These are phyloP conservation scores for Bombycilla garrulus DNA, from an alignment of 2,113 vertebrate genomes.

Conservation along the genomic window DNA sequence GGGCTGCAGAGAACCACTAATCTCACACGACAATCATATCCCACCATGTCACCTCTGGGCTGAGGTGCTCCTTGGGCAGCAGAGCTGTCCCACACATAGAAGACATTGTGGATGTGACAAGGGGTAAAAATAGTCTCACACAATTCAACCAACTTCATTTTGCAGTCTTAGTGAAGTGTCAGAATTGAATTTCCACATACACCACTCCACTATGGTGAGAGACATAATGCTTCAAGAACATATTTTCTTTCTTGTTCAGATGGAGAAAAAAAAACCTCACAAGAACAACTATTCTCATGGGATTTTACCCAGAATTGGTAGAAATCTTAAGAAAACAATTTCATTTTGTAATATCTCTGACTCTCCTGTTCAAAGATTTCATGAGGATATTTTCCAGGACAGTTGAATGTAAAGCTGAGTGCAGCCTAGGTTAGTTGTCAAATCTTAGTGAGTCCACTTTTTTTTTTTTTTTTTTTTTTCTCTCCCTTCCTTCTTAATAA, in stretches of 20 bases:
- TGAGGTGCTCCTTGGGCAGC: neutral
- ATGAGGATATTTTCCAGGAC: neutral
- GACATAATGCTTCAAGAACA: neutral
- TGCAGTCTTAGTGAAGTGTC: neutral
- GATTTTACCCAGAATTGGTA: neutral
- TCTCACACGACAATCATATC: fast-evolving
- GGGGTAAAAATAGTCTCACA: neutral
- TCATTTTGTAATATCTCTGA: neutral
- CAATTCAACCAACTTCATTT: neutral
- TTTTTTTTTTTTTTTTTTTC: neutral
- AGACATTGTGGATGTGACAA: neutral
- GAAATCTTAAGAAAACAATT: neutral
- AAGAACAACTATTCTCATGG: neutral
- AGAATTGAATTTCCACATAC: neutral
- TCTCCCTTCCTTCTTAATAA: neutral
- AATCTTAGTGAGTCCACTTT: neutral
- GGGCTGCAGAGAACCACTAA: neutral
- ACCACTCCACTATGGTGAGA: neutral
- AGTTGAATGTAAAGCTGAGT: neutral
- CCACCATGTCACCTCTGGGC: fast-evolving
- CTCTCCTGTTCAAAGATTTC: neutral
- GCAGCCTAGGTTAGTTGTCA: neutral
- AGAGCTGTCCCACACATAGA: neutral
- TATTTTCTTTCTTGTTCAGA: neutral
- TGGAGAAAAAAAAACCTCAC: neutral